Percentiles rank a stretch among this genome's conserved stretches.
Conservation (phyloP, 2,797 vertebrate genomes). For the Eremophila alpestris region DNA sequence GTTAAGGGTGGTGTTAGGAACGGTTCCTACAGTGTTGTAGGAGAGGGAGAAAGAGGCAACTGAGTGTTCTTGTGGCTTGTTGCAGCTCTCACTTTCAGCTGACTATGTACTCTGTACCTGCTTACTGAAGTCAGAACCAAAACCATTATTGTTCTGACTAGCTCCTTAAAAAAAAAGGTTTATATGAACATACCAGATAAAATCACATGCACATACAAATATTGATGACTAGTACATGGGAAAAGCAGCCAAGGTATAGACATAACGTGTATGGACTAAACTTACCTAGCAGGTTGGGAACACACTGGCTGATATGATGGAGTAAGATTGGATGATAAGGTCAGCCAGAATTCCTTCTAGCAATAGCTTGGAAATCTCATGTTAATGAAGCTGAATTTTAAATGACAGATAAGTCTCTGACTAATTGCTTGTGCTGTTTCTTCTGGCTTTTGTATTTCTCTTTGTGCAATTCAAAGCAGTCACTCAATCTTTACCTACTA, state of each 20-base stretch:
- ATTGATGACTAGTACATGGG: neutral
- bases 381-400: neutral
- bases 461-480: neutral
- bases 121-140: neutral
- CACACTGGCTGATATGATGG: neutral
- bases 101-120: neutral
- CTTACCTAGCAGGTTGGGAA: neutral
- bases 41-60: neutral
- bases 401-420: neutral
- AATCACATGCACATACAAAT: accelerated
- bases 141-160: neutral
- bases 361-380: neutral
- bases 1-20: neutral
- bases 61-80: neutral
- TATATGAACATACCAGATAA: neutral
- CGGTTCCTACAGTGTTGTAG: accelerated
- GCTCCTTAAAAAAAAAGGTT: neutral
- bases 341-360: neutral
- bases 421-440: neutral
- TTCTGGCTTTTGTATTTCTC: neutral
- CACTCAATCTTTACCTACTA: neutral
- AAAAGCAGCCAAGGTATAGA: neutral
- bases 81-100: neutral
- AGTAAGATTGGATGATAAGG: neutral
- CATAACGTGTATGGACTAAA: neutral